These are phyloP conservation scores for Erynnis tages DNA, from an alignment of 2,888 invertebrate species.

Conservation along the genomic window DNA sequence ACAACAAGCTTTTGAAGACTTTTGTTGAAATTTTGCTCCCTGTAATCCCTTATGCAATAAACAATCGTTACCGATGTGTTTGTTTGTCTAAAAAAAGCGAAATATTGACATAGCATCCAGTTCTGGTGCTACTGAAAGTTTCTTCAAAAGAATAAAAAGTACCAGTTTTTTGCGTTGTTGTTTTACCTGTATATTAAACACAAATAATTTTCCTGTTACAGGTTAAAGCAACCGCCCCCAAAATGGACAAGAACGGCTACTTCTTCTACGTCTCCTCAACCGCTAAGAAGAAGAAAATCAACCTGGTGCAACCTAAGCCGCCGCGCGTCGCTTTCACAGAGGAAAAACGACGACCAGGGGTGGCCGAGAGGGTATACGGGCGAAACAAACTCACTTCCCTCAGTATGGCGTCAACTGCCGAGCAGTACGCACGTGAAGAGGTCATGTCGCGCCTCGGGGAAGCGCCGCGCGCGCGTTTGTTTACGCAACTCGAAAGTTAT, in stretches of 20 bases:
- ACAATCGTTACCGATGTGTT: too few species aligned
- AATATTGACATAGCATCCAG: too few species aligned
- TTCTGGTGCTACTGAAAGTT: too few species aligned
- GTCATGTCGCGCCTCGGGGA: constrained; percentile 62
- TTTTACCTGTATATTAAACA: too few species aligned
- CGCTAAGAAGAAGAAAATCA: constrained; percentile 79
- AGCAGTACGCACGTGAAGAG: constrained; percentile 56
- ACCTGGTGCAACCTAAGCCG: constrained; percentile 74
- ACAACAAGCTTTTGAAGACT: too few species aligned
- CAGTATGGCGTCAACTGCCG: constrained; percentile 63
- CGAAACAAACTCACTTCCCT: constrained; percentile 34
- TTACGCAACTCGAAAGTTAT: constrained; percentile 77
- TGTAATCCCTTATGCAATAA: too few species aligned
- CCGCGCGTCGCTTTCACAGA: constrained; percentile 71
- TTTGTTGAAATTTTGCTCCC: too few species aligned
- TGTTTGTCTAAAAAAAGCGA: too few species aligned
- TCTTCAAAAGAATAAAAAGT: too few species aligned
- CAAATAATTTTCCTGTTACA: constrained; percentile 42
- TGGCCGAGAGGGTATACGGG: constrained; percentile 53
- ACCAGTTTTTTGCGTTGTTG: too few species aligned
- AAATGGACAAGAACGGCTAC: constrained; percentile 77
- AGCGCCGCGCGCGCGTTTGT: constrained; percentile 71
- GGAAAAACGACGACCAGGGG: constrained; percentile 67
- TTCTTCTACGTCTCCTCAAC: constrained; percentile 73
- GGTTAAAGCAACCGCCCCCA: constrained; percentile 74